Evolutionary conservation across 92 coral and sea anemone genomes (phyloP), one percentile per base, ranked within the genome.

Genomic region (Diadumene lineata): DNA sequence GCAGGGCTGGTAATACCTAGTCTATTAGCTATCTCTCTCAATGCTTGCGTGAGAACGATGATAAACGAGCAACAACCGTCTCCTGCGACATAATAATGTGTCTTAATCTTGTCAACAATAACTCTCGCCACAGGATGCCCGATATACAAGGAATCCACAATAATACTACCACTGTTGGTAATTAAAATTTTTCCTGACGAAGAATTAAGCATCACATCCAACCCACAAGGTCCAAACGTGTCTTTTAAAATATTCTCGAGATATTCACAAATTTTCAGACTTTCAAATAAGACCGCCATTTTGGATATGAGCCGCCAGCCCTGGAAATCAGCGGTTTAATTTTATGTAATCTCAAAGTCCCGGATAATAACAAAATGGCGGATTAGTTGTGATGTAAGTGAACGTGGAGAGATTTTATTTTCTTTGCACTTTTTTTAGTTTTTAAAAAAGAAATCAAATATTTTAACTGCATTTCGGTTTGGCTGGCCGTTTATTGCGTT

Each of bases 151-250:
- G 99, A 96, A 50, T 81, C 88, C 68, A 96, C 62, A 50, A 96
- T 72, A 57, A 84, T 64, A 50, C 84, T 83, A 30, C 99, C 96
- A 61, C 82, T 86, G 69, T 96, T 96, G 7, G 99, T 92, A 8
- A 96, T 74, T 29, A 96, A 79, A 33, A 89, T 79, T 29, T 84
- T 80, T 48, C 99, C 99, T 43, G 99, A 96, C 13, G 96, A 86
- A 19, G 93, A 86, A 26, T 82, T 80, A 18, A 96, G 51, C 90
- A 96, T 73, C 13, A 83, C 80, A 72, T 96, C 99, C 3, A 89
- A 85, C 34, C 99, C 99, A 70, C 90, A 92, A 48, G 99, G 99
- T 25, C 99, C 99, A 80, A 96, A 92, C n/a, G 92, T 83, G 60
- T 72, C 82, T 62, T 84, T 81, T 50, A 96, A 73, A 69, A 96